Evolutionary conservation across 1,140 invertebrate genomes (phyloP).

Genomic region (Panulirus ornatus): DNA sequence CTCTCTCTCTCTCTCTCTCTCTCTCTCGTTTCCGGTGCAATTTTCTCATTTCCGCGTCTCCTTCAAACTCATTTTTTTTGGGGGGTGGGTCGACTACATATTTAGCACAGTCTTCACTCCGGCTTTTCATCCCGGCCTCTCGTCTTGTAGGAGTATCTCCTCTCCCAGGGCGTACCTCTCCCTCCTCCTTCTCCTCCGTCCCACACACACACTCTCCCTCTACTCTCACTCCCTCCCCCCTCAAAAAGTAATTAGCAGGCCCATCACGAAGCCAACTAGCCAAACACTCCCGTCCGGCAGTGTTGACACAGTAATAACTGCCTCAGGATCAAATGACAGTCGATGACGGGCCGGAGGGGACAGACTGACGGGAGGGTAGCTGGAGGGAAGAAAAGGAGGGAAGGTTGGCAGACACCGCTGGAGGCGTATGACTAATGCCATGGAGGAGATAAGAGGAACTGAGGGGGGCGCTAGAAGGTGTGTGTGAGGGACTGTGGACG

Average conservation of each 20-base stretch:
- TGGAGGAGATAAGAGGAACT: background rate
- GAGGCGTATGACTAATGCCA: no score
- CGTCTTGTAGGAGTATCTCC: background rate
- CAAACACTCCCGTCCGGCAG: background rate
- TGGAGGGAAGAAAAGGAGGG: background rate
- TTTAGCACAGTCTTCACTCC: no score
- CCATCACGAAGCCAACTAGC: background rate
- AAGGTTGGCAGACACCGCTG: no score
- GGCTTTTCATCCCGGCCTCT: background rate
- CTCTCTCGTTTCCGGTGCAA: background rate
- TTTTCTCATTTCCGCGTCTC: background rate
- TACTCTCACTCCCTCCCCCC: no score
- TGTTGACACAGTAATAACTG: conserved; percentile 5
- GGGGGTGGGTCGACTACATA: no score
- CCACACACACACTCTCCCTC: no score
- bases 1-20: background rate
- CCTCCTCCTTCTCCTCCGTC: background rate
- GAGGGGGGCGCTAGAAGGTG: background rate
- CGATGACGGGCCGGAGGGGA: background rate
- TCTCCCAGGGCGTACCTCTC: background rate
- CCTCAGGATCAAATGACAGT: background rate
- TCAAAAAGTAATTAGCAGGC: conserved; percentile 3
- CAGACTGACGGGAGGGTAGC: background rate
- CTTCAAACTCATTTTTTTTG: background rate
- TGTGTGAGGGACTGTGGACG: background rate